These are phyloP conservation scores for Gambelia wislizenii DNA, from an alignment of 2,797 vertebrate genomes.

Conservation along the genomic window DNA sequence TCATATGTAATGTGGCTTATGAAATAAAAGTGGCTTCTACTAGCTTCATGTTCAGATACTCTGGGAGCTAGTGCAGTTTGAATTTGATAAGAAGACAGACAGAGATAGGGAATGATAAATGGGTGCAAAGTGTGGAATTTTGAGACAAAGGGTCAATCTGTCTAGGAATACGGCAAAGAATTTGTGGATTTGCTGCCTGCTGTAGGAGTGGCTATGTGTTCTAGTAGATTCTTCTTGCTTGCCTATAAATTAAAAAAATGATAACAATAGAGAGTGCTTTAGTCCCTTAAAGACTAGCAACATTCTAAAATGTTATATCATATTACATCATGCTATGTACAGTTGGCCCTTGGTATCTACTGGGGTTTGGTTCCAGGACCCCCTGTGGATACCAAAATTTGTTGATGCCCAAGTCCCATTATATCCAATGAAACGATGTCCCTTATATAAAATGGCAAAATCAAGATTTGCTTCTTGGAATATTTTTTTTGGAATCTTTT, in stretches of 20 bases:
- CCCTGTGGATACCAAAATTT: no score
- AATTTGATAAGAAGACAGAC: neutral
- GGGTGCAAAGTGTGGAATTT: neutral
- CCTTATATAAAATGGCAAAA: no score
- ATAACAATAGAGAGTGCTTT: no score
- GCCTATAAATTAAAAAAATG: neutral
- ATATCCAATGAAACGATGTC: no score
- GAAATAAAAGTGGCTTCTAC: slow-evolving; percentile 42
- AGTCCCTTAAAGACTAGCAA: no score
- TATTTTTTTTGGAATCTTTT: no score
- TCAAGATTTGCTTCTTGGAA: no score
- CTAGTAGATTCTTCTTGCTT: neutral
- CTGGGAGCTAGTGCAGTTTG: neutral
- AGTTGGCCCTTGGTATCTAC: no score
- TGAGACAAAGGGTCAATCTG: neutral
- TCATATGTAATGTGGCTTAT: slow-evolving; percentile 32
- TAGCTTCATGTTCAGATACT: slow-evolving; percentile 24
- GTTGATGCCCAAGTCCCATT: no score
- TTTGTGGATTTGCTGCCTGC: neutral
- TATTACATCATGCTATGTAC: no score
- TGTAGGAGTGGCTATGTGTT: neutral
- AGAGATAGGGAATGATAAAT: neutral
- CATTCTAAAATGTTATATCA: no score
- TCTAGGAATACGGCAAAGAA: neutral
- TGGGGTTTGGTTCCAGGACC: no score